These are phyloP conservation scores for Lepidotrigona ventralis DNA, from an alignment of 1,140 invertebrate species.

Conservation along the genomic window DNA sequence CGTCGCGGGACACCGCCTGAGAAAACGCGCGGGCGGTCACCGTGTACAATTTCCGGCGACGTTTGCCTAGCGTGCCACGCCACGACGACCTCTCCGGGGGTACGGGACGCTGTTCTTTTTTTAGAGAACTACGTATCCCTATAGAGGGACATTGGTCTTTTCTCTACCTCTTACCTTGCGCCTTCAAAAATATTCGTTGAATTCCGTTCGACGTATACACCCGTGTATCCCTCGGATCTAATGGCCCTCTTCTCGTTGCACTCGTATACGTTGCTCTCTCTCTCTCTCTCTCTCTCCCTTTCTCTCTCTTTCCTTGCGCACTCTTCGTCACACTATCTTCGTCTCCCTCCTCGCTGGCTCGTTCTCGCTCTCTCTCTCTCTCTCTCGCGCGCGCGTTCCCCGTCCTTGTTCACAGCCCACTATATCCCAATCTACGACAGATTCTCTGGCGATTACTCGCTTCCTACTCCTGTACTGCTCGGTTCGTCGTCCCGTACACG, in stretches of 20 bases:
- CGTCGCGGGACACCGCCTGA: slow-evolving; percentile 22
- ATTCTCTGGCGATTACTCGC: slow-evolving; percentile 61
- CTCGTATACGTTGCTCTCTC: slow-evolving; percentile 30
- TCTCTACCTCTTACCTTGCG: slow-evolving; percentile 49
- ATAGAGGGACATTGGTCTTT: slow-evolving; percentile 27
- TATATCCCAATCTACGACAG: slow-evolving; percentile 48
- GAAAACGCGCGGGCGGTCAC: slow-evolving; percentile 50
- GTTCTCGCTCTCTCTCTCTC: background rate
- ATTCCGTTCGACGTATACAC: slow-evolving; percentile 26
- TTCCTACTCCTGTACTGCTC: slow-evolving; percentile 58
- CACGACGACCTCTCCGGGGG: slow-evolving; percentile 49
- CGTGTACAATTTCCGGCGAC: slow-evolving; percentile 61
- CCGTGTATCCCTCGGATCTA: slow-evolving; percentile 25
- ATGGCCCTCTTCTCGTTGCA: slow-evolving; percentile 29
- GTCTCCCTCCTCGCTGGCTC: background rate
- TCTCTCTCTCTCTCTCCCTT: background rate
- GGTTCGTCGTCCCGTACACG: slow-evolving; percentile 62
- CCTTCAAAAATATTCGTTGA: slow-evolving; percentile 44
- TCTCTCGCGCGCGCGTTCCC: slow-evolving; percentile 25
- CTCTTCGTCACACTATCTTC: slow-evolving; percentile 40
- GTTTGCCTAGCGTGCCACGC: slow-evolving; percentile 60
- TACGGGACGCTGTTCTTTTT: slow-evolving; percentile 50
- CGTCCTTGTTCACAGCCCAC: slow-evolving; percentile 40
- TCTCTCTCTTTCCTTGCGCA: slow-evolving; percentile 13
- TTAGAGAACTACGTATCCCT: slow-evolving; percentile 47